Conservation (phyloP, 2,888 invertebrate genomes). For the Epinotia demarniana region DNA sequence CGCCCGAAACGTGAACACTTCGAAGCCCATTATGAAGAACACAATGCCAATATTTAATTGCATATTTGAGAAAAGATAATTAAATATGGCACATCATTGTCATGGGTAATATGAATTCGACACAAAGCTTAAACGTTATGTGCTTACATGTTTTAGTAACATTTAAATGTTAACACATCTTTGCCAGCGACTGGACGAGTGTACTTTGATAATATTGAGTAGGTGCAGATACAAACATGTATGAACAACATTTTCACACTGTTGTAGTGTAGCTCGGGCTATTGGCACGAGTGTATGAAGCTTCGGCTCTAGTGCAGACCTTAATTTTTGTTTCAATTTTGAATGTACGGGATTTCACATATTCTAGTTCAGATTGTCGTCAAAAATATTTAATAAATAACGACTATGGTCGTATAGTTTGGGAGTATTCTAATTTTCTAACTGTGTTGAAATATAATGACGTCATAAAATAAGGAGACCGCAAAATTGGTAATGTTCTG, state of each 20-base stretch:
- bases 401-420: not conserved
- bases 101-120: too few species aligned
- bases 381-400: not conserved
- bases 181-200: too few species aligned
- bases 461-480: not conserved
- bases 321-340: not conserved
- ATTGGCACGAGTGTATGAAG: slow-evolving; percentile 13
- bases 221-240: not conserved
- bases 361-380: not conserved
- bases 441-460: not conserved
- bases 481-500: not conserved
- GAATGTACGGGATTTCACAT: slow-evolving; percentile 5
- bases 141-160: too few species aligned
- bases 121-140: too few species aligned
- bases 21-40: too few species aligned
- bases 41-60: too few species aligned
- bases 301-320: slow-evolving; percentile 1
- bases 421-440: not conserved
- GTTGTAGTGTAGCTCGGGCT: not conserved
- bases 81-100: too few species aligned
- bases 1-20: too few species aligned
- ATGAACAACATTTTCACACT: not conserved
- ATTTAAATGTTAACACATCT: too few species aligned
- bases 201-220: not conserved
- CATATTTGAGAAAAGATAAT: too few species aligned